Evolutionary conservation across 1,140 invertebrate genomes (phyloP).

Genomic region (Formica exsecta): DNA sequence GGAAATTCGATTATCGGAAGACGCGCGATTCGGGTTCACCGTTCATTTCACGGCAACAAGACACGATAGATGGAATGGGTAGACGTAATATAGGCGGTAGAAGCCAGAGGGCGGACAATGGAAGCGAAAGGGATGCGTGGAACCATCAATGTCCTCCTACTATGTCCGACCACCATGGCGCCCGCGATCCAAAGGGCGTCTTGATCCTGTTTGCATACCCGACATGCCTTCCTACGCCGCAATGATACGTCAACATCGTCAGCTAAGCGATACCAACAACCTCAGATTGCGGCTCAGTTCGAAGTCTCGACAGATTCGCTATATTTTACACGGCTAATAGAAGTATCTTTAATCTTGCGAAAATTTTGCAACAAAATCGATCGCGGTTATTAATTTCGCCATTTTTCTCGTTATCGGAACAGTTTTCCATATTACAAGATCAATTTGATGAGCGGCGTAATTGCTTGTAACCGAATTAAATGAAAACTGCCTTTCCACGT

Average conservation of each 20-base stretch:
- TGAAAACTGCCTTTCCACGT: not conserved
- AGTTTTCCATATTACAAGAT: conserved; percentile 12
- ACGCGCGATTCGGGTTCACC: conserved; percentile 3
- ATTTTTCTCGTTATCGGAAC: conserved; percentile 1
- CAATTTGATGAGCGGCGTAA: conserved; percentile 21
- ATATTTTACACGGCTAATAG: not conserved
- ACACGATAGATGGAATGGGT: conserved; percentile 5
- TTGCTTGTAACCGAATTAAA: conserved; percentile 35
- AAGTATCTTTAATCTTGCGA: not conserved
- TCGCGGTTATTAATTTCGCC: conserved; percentile 14
- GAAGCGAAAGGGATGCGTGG: conserved; percentile 4
- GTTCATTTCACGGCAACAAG: conserved; percentile 44
- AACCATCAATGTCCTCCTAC: conserved; percentile 7
- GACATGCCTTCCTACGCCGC: conserved; percentile 41
- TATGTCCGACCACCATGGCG: not conserved
- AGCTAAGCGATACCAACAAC: conserved; percentile 12
- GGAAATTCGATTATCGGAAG: conserved; percentile 48
- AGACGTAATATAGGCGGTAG: not conserved
- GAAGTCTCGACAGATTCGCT: conserved; percentile 5
- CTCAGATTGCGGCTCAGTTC: conserved; percentile 25
- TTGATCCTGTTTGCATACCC: conserved; percentile 45
- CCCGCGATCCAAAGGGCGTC: conserved; percentile 32
- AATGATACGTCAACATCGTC: conserved; percentile 33
- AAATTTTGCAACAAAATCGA: conserved; percentile 7
- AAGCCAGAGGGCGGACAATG: not conserved